Base-by-base conservation (phyloP, 2,888 invertebrate genomes). In the Liodrosophila aerea region DNA sequence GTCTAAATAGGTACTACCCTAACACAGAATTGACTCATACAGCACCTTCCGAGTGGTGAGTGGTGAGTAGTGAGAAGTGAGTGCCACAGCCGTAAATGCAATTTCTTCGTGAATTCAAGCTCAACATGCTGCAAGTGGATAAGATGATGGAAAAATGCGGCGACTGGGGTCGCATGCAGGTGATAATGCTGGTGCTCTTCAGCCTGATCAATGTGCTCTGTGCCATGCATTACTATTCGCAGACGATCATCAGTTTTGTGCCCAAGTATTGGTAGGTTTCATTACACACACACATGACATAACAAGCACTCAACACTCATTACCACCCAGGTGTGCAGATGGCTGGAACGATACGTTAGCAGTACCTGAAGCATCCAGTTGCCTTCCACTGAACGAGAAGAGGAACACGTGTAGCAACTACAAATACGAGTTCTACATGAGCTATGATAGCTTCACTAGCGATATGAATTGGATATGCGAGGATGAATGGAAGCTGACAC, bases 401-500 rank as follows among this genome's bases (percentile, higher is more conserved):
- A 4, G 33, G 0, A 40, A 43, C 1, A 45, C 40, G 0, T 92
- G 92, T 65, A 56, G 88, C 12, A 90, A 91, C 18, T 93, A 92
- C 91, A 88, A 90, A 7, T 94, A 92, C 78, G 91, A 92, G 62
- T 88, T 89, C 7, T 91, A 91, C 29, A 91, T 91, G 87, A 91
- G 91, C 40, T 92, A 92, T 73, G 81, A 91, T 44, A 93, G 93
- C 66, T 91, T 93, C 40, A 92, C 92, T 16, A 92, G 93, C 68
- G 92, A 93, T 87, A 92, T 93, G 87, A 65, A 92, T 73, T 93
- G 93, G 93, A 91, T 93, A 11, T 93, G 93, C 74, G 87, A 88
- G 2, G 88, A 92, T n/a, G 89, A 90, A 45, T 93, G 93, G 93
- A 91, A 91, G 68, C 89, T 92, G 12, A 91, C 91, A 1, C 70